phyloP scores from a whole-genome alignment of 2,113 vertebrate genomes.

The Sander vitreus region DNA sequence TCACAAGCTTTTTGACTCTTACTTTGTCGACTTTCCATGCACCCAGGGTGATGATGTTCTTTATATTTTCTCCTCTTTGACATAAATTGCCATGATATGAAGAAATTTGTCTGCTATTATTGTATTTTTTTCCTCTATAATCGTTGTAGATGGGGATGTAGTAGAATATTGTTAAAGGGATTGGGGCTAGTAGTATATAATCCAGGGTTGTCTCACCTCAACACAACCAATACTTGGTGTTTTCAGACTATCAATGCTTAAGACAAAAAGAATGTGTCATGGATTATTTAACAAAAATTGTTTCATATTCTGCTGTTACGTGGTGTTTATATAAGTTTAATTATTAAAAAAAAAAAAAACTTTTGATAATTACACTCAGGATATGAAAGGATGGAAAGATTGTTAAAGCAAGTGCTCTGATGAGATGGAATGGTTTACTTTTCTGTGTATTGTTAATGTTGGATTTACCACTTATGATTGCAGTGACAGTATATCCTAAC shows the following conservation, averaged over 20 bases:
- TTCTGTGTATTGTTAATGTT: slow-evolving; percentile 41
- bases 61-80: slow-evolving; percentile 53
- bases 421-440: slow-evolving; percentile 19
- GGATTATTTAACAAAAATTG: slow-evolving; percentile 35
- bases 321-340: slow-evolving; percentile 24
- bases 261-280: slow-evolving; percentile 75
- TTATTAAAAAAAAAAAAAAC: not conserved
- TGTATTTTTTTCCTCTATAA: slow-evolving; percentile 77
- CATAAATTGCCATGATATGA: slow-evolving; percentile 63
- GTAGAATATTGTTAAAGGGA: slow-evolving; percentile 72
- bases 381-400: slow-evolving; percentile 22
- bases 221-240: slow-evolving; percentile 67
- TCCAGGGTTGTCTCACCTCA: slow-evolving; percentile 70
- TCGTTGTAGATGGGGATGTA: slow-evolving; percentile 78
- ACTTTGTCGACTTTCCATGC: slow-evolving; percentile 16
- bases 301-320: slow-evolving; percentile 30
- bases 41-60: slow-evolving; percentile 45
- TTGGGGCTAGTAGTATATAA: slow-evolving; percentile 70
- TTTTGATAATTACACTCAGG: slow-evolving; percentile 29
- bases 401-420: slow-evolving; percentile 30
- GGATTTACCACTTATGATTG: not conserved
- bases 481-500: slow-evolving; percentile 13
- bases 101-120: slow-evolving; percentile 68
- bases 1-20: slow-evolving; percentile 33
- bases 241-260: slow-evolving; percentile 79